Evolutionary conservation across 2,888 invertebrate species (phyloP).

Genomic region (Dorcus parallelipipedus): DNA sequence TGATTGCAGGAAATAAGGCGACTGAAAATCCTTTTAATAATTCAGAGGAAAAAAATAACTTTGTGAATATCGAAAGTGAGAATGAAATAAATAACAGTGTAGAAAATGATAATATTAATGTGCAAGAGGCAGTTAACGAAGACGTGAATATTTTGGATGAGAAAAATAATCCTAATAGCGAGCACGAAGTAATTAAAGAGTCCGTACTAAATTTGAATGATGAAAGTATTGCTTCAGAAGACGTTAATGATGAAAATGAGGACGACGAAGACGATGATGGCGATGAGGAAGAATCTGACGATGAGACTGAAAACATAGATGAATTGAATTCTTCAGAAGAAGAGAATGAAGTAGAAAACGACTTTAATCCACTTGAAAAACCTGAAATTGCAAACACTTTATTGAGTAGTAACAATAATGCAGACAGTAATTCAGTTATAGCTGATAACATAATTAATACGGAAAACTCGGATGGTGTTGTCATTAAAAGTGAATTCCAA

Average conservation of each 20-base stretch:
- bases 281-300: constrained; percentile 51
- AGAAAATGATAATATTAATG: neutral
- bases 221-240: too few relatives aligned
- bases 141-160: neutral
- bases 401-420: neutral
- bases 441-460: neutral
- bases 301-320: constrained; percentile 35
- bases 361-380: neutral
- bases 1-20: neutral
- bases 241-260: constrained; percentile 30
- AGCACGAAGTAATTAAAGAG: neutral
- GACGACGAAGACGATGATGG: constrained; percentile 36
- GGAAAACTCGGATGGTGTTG: neutral
- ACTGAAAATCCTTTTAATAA: neutral
- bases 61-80: constrained; percentile 4
- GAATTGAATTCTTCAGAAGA: constrained; percentile 13
- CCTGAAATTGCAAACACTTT: neutral
- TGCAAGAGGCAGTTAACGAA: neutral
- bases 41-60: neutral
- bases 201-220: neutral
- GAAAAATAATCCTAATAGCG: neutral
- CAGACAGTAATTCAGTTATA: neutral
- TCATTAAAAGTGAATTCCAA: too few relatives aligned
- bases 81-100: neutral
- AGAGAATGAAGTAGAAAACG: constrained; percentile 8